A percentile compares a stretch with the other conserved stretches of the same genome.
Evolutionary conservation across 2,888 invertebrate genomes (phyloP).

Genomic region (Orthosia gothica): DNA sequence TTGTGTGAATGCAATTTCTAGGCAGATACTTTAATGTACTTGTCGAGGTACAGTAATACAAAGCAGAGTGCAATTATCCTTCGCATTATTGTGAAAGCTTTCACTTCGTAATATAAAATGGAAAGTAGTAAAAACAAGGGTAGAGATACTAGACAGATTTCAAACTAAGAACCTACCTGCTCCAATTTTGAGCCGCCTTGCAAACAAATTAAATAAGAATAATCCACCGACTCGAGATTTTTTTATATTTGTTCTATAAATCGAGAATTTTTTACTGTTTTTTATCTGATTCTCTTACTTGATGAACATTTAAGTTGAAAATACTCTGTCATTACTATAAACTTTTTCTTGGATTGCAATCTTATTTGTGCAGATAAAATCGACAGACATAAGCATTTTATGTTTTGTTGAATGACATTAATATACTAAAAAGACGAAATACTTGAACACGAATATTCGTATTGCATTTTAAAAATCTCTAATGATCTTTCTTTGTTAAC

Average conservation of each 20-base stretch:
- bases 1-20: conserved; percentile 16
- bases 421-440: conserved; percentile 16
- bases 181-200: conserved; percentile 32
- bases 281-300: conserved; percentile 20
- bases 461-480: conserved; percentile 14
- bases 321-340: background rate
- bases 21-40: conserved; percentile 46
- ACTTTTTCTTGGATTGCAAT: conserved; percentile 13
- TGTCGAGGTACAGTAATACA: conserved; percentile 26
- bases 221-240: conserved; percentile 31
- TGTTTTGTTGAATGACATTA: background rate
- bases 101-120: conserved; percentile 48
- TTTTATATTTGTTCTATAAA: conserved; percentile 38
- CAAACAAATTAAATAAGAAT: conserved; percentile 55
- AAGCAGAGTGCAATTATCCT: conserved; percentile 60
- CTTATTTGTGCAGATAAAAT: conserved; percentile 20
- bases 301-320: conserved; percentile 24
- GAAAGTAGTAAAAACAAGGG: conserved; percentile 50
- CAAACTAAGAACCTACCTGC: conserved; percentile 44
- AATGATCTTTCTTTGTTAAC: conserved; percentile 18
- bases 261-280: conserved; percentile 19
- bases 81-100: conserved; percentile 65
- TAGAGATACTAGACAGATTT: conserved; percentile 49
- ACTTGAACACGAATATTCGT: conserved; percentile 9
- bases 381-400: conserved; percentile 14